Conservation (phyloP, 2,888 invertebrate genomes). For the Mermis nigrescens region DNA sequence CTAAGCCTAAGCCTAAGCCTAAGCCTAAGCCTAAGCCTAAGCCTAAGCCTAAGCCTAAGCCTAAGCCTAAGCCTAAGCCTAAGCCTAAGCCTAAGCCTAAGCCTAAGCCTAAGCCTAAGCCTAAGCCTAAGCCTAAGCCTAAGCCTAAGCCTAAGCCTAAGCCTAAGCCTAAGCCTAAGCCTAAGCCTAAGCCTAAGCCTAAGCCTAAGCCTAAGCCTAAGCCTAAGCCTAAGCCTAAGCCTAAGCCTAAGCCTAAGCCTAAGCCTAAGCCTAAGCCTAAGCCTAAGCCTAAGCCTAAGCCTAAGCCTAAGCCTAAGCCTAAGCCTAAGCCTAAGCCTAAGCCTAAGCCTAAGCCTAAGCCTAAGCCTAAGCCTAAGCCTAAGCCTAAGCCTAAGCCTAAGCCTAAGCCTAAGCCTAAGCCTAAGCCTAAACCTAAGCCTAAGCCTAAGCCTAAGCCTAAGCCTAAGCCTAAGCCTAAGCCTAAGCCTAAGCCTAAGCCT, state of each 20-base stretch:
- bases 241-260: neutral
- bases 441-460: constrained; percentile 3
- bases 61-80: neutral
- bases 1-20: constrained; percentile 1
- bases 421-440: neutral
- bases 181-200: constrained; percentile 1
- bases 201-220: constrained; percentile 2
- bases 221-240: constrained; percentile 4
- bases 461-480: constrained; percentile 1
- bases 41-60: constrained; percentile 4
- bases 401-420: constrained; percentile 1
- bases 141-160: neutral
- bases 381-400: neutral
- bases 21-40: constrained; percentile 2
- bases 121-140: neutral
- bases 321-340: neutral
- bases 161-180: constrained; percentile 1
- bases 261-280: constrained; percentile 3
- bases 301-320: neutral
- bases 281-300: constrained; percentile 4
- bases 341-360: neutral
- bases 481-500: neutral
- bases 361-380: neutral
- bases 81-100: constrained; percentile 3
- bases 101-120: constrained; percentile 4